Evolutionary conservation across 2,797 vertebrate species (phyloP), one percentile per base, ranked within the genome.

Genomic region (Propithecus deckenii): DNA sequence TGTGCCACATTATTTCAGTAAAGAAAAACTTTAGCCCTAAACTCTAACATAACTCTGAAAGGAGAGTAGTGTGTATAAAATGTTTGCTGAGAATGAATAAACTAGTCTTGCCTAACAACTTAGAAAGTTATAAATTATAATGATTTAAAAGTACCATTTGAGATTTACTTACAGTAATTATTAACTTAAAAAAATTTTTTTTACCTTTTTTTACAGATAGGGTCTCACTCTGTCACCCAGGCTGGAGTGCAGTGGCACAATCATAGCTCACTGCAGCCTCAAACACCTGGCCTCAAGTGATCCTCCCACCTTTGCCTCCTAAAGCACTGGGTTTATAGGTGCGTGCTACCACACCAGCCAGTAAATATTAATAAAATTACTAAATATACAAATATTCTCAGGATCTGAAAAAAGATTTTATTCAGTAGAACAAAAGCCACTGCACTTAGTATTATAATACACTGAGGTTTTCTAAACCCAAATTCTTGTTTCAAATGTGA

Each of bases 351-450:
- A 50, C 0, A 5, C 30, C 20, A 10, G 30, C 18, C 8, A 86
- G 35, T 43, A 96, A 92, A 61, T 67, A 46, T 18, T 79, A 90
- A 23, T 92, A 79, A 89, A 69, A 85, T 95, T 90, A 67, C 4
- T 38, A 85, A 74, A 75, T 41, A 91, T 69, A 94, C 8, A 87
- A 91, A 79, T 81, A 55, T 30, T 32, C 41, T 7, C 74, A n/a
- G 28, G 25, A 74, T 1, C 35, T 90, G 23, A 76, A 85, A 76
- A 92, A 57, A 63, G 2, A 69, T 86, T 86, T 92, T 67, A 84
- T 59, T 92, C 3, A 80, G 32, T 76, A 83, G 11, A 88, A 88
- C 67, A 79, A 83, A 91, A 76, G 30, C 6, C 7, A n/a, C 10
- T 65, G 3, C 22, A 91, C 12, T 76, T 17, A 38, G 18, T 30